Percentiles rank a stretch among this genome's conserved stretches.
Evolutionary conservation across 2,888 invertebrate genomes (phyloP).

Genomic region (Hypena proboscidalis): DNA sequence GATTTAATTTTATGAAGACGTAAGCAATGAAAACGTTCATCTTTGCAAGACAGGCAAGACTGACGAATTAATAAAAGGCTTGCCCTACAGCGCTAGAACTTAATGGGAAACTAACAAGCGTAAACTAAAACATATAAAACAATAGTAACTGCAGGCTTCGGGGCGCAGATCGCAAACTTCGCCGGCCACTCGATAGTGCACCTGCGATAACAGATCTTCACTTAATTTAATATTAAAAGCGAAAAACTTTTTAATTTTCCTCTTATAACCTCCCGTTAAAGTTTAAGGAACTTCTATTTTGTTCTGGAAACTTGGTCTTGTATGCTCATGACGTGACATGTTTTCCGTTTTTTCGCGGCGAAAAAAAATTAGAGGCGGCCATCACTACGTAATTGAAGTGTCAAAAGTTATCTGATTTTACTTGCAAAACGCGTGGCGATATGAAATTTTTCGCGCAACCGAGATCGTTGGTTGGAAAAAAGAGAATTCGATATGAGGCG

Average conservation of each 20-base stretch:
- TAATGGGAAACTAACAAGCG: conserved; percentile 74
- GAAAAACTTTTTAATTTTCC: conserved; percentile 73
- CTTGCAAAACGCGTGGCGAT: conserved; percentile 82
- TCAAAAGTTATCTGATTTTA: conserved; percentile 85
- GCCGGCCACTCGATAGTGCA: conserved; percentile 53
- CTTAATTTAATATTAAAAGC: conserved; percentile 68
- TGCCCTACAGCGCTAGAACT: conserved; percentile 57
- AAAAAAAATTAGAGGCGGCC: conserved; percentile 75
- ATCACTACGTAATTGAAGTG: conserved; percentile 84
- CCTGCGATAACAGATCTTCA: conserved; percentile 59
- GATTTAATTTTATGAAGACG: conserved; percentile 61
- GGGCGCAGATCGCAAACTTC: conserved; percentile 42
- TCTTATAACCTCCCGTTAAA: conserved; percentile 62
- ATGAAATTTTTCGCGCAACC: conserved; percentile 81
- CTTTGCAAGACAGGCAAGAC: conserved; percentile 52
- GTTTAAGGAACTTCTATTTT: conserved; percentile 69
- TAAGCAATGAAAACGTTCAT: conserved; percentile 50
- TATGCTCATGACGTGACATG: conserved; percentile 77
- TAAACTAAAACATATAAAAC: conserved; percentile 71
- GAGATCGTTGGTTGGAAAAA: conserved; percentile 77
- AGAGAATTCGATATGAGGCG: conserved; percentile 82
- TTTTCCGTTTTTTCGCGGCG: conserved; percentile 59
- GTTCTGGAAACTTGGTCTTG: conserved; percentile 71
- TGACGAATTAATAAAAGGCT: conserved; percentile 65
- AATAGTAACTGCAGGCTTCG: conserved; percentile 53